These are phyloP conservation scores for Maniola hyperantus DNA, from an alignment of 2,888 invertebrate genomes.

Conservation along the genomic window DNA sequence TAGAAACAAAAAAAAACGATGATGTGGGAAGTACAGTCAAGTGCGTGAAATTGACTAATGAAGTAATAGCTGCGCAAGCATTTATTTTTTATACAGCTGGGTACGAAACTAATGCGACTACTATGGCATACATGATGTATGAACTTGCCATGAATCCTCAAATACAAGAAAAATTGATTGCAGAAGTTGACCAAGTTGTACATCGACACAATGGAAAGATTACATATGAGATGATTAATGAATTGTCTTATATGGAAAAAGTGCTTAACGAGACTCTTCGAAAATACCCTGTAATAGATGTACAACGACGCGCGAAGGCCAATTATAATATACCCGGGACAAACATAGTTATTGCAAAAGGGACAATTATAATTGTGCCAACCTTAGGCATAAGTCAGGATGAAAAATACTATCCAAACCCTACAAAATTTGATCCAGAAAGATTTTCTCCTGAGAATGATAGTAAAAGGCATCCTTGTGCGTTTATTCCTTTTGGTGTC, in stretches of 20 bases:
- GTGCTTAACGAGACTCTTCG: conserved; percentile 49
- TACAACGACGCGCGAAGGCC: background rate
- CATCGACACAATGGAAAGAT: conserved; percentile 53
- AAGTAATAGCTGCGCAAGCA: conserved; percentile 8
- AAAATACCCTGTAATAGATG: conserved; percentile 3
- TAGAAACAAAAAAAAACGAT: conserved; percentile 37
- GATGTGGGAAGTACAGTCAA: background rate
- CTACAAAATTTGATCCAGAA: conserved; percentile 72
- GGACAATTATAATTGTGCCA: conserved; percentile 1
- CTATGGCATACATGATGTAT: conserved; percentile 59
- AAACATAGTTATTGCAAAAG: conserved; percentile 6
- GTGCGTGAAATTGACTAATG: background rate
- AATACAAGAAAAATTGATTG: conserved; percentile 58
- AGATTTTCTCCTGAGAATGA: conserved; percentile 61
- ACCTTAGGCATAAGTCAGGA: conserved; percentile 43
- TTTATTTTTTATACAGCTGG: conserved; percentile 61
- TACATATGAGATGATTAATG: conserved; percentile 60
- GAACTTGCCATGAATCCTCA: conserved; percentile 60
- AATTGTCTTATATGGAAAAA: conserved; percentile 64
- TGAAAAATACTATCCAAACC: conserved; percentile 63
- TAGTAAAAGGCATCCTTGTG: conserved; percentile 54
- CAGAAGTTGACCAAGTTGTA: conserved; percentile 55
- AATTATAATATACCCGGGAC: conserved; percentile 8
- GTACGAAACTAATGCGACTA: conserved; percentile 69
- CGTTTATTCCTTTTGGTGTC: conserved; percentile 66